A percentile compares a stretch with the other conserved stretches of the same genome.
Evolutionary conservation across 2,797 vertebrate species (phyloP).

Genomic region (Sebastes trivittatus): DNA sequence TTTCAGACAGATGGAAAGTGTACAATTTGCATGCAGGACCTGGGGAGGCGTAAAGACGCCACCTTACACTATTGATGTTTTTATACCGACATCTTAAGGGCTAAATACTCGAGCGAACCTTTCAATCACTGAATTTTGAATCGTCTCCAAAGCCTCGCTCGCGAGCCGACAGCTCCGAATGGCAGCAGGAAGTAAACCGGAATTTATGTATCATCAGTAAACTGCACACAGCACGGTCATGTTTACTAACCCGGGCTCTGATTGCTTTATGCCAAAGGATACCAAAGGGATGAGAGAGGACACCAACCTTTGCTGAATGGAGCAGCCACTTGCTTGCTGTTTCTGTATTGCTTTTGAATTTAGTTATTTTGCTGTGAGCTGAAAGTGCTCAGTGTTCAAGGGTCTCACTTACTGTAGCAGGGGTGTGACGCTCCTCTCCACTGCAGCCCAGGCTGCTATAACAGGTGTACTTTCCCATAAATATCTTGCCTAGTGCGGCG

Average conservation of each 20-base stretch:
- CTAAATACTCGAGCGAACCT: conserved; percentile 28
- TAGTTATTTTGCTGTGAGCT: conserved; percentile 7
- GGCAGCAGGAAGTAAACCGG: conserved; percentile 2
- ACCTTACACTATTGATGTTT: conserved; percentile 1
- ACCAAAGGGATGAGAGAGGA: conserved; percentile 19
- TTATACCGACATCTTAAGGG: conserved; percentile 12
- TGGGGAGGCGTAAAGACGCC: not conserved
- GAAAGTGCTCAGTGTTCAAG: not conserved
- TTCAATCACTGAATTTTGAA: conserved; percentile 37
- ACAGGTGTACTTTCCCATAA: conserved; percentile 15
- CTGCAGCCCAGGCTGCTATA: not conserved
- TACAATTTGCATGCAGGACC: conserved; percentile 27
- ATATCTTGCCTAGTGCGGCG: conserved; percentile 7
- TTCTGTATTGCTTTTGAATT: conserved; percentile 17
- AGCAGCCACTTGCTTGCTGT: conserved; percentile 2
- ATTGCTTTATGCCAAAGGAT: conserved; percentile 30
- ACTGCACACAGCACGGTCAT: conserved; percentile 1
- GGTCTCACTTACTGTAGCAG: conserved; percentile 7
- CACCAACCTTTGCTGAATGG: conserved; percentile 6
- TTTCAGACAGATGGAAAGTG: conserved; percentile 39
- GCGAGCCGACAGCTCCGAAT: conserved; percentile 41
- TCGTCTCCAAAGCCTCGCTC: conserved; percentile 24
- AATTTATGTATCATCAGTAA: conserved; percentile 35
- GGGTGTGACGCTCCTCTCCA: not conserved
- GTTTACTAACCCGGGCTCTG: conserved; percentile 14